phyloP scores from a whole-genome alignment of 2,797 vertebrate species.

The Notolabrus celidotus region DNA sequence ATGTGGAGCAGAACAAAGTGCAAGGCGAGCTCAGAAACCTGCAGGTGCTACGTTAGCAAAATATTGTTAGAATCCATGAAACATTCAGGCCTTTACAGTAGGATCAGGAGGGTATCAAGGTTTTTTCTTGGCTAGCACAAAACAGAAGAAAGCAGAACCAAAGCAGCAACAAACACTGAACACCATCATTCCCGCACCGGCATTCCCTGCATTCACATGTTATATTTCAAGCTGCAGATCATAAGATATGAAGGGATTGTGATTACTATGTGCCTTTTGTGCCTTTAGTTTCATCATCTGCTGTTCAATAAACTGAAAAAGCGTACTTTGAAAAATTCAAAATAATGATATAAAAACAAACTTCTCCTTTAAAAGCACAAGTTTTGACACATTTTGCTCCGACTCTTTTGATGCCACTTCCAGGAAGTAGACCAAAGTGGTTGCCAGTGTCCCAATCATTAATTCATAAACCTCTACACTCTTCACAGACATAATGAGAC shows the following conservation, averaged over 20 bases:
- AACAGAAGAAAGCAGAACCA: conserved; percentile 69
- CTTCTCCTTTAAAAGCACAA: conserved; percentile 21
- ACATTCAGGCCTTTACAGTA: conserved; percentile 74
- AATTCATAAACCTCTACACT: conserved; percentile 27
- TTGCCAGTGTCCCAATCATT: conserved; percentile 40
- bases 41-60: conserved; percentile 70
- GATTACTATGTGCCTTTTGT: conserved; percentile 23
- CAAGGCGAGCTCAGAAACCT: conserved; percentile 51
- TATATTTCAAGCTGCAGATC: conserved; percentile 62
- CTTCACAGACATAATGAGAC: conserved; percentile 40
- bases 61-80: conserved; percentile 75
- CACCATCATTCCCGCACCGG: conserved; percentile 70
- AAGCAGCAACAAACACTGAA: conserved; percentile 71
- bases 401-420: conserved; percentile 33
- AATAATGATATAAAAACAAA: conserved; percentile 29
- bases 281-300: conserved; percentile 46
- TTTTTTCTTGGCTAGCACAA: conserved; percentile 77
- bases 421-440: conserved; percentile 30
- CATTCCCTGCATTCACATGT: conserved; percentile 69
- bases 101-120: conserved; percentile 77
- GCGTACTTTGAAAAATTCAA: not conserved
- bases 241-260: conserved; percentile 26
- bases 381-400: conserved; percentile 24
- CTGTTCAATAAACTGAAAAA: conserved; percentile 30
- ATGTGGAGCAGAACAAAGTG: conserved; percentile 55